Base-by-base conservation (phyloP, 2,113 vertebrate genomes). In the Aptenodytes forsteri region DNA sequence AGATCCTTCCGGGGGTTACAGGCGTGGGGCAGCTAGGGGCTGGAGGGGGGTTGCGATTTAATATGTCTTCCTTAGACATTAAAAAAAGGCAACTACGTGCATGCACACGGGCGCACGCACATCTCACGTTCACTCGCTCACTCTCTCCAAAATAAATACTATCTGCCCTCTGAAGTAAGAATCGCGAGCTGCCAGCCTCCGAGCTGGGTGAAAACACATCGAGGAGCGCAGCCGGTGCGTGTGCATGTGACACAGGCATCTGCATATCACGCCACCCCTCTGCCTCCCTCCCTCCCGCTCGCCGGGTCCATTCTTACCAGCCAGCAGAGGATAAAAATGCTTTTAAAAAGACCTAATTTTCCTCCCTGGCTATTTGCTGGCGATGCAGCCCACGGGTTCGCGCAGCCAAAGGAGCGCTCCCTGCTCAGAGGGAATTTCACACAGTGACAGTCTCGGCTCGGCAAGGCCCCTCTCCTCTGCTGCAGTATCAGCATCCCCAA, bases 201-300 rank as follows among this genome's bases (percentile, higher is more conserved):
- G n/a, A 86, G 90, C 70, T 15, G 79, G 56, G 54, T n/a, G 88
- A 61, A 59, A 90, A 62, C 67, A 46, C 26, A 70, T 30, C 4
- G 16, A 70, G 76, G 66, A 83, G 71, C 8, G 27, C 78, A 87
- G 90, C 71, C 59, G 62, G 66, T 3, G 58, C 7, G 6, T 36
- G 64, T 22, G 83, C 58, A 6, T 71, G 62, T 40, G 91, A 96
- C 96, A 89, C 83, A 36, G 56, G 52, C 91, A 76, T 21, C 89
- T 36, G 81, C 61, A 76, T 56, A 83, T 64, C 81, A 61, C 11
- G 6, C 73, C 73, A 71, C 26, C 52, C 76, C 80, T 42, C 62
- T 47, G 83, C 91, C 88, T 71, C 44, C 69, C 80, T 71, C 88
- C 67, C 26, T 77, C 70, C 52, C 3, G 20, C 88, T 61, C 5